Base-by-base conservation (phyloP, 1,140 invertebrate genomes). In the Drosophila mojavensis region DNA sequence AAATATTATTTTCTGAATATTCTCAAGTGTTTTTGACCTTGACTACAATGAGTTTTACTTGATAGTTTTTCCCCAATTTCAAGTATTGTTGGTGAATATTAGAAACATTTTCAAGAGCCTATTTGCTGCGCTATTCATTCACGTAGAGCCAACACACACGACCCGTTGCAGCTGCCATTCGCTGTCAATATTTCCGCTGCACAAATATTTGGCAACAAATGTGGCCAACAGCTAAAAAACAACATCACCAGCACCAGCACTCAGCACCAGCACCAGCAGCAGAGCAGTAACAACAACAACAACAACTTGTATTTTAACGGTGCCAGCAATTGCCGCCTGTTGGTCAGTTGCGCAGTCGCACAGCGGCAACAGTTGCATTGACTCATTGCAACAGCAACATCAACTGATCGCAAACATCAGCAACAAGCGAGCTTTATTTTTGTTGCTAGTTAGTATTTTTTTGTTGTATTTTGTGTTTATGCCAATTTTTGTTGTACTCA, bases 341-440 rank as follows among this genome's bases (percentile, higher is more conserved):
- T 45, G 55, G 36, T 41, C 28, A 64, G 66, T 78, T 66, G 63
- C 66, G 64, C 63, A 78, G 60, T 13, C 36, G 54, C 59, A 47
- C 59, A 47, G 33, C 36, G 30, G 41, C 45, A 48, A 56, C 50
- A 41, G 65, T 75, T 76, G 73, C 73, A 71, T 61, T 68, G 64
- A 58, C 43, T 78, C 65, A 59, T 78, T 68, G 75, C 70, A 76
- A 73, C 73, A 72, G 65, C 45, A 41, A 33, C 30, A 58, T 6
- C 36, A 51, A 15, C 33, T n/a, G 20, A 60, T 61, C 58, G 43
- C 62, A 30, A 70, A 60, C 50, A 71, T 53, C 58, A 68, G 80
- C 72, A 59, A 56, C 51, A 60, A n/a, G 20, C 33, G 11, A 24
- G 68, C 47, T 59, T 65, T 63, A 79, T 72, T 58, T 66, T 72